These are phyloP conservation scores for Fundulus diaphanus DNA, from an alignment of 2,797 vertebrate genomes.

Conservation along the genomic window DNA sequence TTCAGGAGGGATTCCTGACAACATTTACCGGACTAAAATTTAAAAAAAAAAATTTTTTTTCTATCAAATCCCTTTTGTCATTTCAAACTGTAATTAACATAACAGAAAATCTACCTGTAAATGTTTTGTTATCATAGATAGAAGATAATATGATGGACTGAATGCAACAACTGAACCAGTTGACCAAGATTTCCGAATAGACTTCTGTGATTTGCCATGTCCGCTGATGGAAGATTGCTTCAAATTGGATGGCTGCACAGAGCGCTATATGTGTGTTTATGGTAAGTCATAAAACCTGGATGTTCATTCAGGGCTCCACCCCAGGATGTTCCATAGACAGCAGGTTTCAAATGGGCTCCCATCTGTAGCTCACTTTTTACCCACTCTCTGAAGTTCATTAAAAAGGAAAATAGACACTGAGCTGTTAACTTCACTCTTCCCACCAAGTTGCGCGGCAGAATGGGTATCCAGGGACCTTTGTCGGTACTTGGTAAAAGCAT, in stretches of 20 bases:
- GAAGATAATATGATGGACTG: neutral
- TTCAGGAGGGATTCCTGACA: slow-evolving; percentile 41
- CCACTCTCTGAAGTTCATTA: slow-evolving; percentile 70
- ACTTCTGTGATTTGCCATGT: slow-evolving; percentile 18
- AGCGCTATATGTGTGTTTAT: slow-evolving; percentile 72
- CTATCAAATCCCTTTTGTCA: slow-evolving; percentile 5
- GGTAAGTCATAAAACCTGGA: slow-evolving; percentile 65
- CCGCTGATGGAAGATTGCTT: slow-evolving; percentile 34
- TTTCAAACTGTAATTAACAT: slow-evolving; percentile 4
- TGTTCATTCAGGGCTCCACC: slow-evolving; percentile 77
- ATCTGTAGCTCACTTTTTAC: slow-evolving; percentile 77
- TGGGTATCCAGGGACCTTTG: slow-evolving; percentile 20
- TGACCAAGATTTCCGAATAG: neutral
- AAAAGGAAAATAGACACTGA: slow-evolving; percentile 50
- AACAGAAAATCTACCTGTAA: slow-evolving; percentile 7
- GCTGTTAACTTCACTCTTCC: slow-evolving; percentile 34
- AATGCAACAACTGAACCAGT: slow-evolving; percentile 5
- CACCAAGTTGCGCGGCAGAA: slow-evolving; percentile 4
- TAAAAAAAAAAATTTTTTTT: neutral
- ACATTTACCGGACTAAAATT: neutral
- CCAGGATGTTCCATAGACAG: slow-evolving; percentile 81
- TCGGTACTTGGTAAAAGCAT: slow-evolving; percentile 9
- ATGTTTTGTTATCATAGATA: neutral
- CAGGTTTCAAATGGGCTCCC: slow-evolving; percentile 81
- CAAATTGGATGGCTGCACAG: slow-evolving; percentile 50